Evolutionary conservation across 2,888 invertebrate species (phyloP), one percentile per base, ranked within the genome.

Genomic region (Bimastos eiseni): DNA sequence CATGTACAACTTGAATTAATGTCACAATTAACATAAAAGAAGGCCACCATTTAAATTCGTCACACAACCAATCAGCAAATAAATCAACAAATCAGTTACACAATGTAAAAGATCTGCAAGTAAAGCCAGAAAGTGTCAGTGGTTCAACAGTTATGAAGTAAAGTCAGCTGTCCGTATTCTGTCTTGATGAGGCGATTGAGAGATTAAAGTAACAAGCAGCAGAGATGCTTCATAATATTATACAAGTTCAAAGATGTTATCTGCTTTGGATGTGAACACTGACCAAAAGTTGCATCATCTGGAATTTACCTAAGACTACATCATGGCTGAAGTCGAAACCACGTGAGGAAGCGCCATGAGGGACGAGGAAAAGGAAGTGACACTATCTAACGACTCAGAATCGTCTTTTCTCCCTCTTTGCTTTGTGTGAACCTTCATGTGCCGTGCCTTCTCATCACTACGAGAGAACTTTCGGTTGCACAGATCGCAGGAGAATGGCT

Each of bases 401-500:
- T 70, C 70, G 5, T 36, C 88, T 49, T 36, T 34, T 34, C 84
- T 36, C 33, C 49, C 93, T 90, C 94, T 94, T 92, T 98, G 98
- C 96, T 98, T 99, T 91, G 98, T 96, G 96, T 99, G 99, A 92
- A 99, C 99, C 96, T 99, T 99, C 91, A 98, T 98, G 96, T 99
- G 99, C 92, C 99, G 96, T 95, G 99, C 99, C 96, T 99, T 98
- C 96, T 99, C 99, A 96, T 99, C 99, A 93, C 98, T 98, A 92
- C 99, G 97, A 90, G 99, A 99, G 95, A 99, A 99, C 95, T 99
- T 99, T 38, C 99, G 96, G 0, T 98, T 98, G 96, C 99, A 99
- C 91, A 98, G 97, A 95, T 99, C 99, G 95, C 99, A 99, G 90
- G 98, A 97, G 96, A 99, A 99, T 44, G 99, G 99, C 94, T 99